Conservation (phyloP, 2,113 vertebrate genomes). For the Epinephelus lanceolatus region DNA sequence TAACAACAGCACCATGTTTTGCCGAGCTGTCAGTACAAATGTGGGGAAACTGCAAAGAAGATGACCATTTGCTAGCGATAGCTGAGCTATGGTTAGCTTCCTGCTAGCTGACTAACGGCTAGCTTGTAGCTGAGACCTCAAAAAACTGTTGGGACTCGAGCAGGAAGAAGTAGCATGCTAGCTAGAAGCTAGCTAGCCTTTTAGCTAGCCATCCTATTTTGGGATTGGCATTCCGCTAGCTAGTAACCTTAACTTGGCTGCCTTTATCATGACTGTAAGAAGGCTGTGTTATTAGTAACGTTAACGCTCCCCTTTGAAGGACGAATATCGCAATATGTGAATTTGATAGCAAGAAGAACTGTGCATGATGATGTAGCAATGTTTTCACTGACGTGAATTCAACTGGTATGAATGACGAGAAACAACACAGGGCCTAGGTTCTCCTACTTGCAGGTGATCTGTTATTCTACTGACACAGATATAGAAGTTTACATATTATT, state of each 20-base stretch:
- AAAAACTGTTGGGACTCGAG: slow-evolving; percentile 39
- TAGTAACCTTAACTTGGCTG: slow-evolving; percentile 57
- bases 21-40: slow-evolving; percentile 68
- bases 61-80: slow-evolving; percentile 70
- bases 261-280: slow-evolving; percentile 6
- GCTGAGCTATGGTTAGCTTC: slow-evolving; percentile 64
- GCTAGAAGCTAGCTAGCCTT: slow-evolving; percentile 63
- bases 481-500: background rate
- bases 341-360: background rate
- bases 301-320: background rate
- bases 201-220: slow-evolving; percentile 78
- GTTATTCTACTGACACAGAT: background rate
- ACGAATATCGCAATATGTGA: background rate
- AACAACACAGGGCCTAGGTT: slow-evolving; percentile 61
- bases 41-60: slow-evolving; percentile 57
- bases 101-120: slow-evolving; percentile 47
- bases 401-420: slow-evolving; percentile 72
- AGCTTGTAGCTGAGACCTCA: slow-evolving; percentile 40
- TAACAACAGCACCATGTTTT: slow-evolving; percentile 33
- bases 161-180: slow-evolving; percentile 75
- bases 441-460: slow-evolving; percentile 22
- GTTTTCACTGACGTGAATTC: slow-evolving; percentile 67
- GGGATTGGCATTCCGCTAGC: slow-evolving; percentile 76
- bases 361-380: slow-evolving; percentile 62
- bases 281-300: background rate